Evolutionary conservation across 1,140 invertebrate genomes (phyloP), one percentile per base, ranked within the genome.

Genomic region (Pectinophora gossypiella): DNA sequence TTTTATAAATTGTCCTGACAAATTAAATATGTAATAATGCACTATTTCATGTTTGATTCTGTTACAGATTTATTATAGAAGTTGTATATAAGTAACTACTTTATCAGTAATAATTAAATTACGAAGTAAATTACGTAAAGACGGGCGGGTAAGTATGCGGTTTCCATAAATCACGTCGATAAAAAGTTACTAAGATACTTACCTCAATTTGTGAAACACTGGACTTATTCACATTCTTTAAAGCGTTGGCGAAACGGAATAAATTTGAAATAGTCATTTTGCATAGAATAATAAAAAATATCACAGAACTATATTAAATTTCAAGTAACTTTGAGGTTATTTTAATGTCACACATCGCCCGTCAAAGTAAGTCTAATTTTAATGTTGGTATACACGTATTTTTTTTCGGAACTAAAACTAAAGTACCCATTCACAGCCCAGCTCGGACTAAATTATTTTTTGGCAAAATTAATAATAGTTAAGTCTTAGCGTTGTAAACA

Each of bases 261-360:
- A 75, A 48, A 57, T 77, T 82, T 51, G 70, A 58, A 54, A 83
- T 57, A 38, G 82, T 82, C 82, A 85, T 85, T 62, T 46, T 77
- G 27, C 18, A 55, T 9, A 57, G 46, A 48, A 47, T 56, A 58
- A 53, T 59, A 23, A 51, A 59, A 47, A 59, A 67, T 65, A 65
- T 63, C 60, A 63, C 59, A 64, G 59, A 60, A 59, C 23, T 38
- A n/a, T n/a, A n/a, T n/a, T n/a, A 54, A 52, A 44, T 23, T 49
- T 48, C 32, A 21, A 40, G 16, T 12, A 32, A 9, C n/a, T 38
- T 40, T 40, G 36, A 40, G 36, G 36, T 40, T 40, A 40, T 40
- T 13, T 40, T 15, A 40, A 40, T 40, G 35, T 38, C 35, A 38
- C 35, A 40, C 36, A 16, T 15, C 36, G 7, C 36, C n/a, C 3